Evolutionary conservation across 2,888 invertebrate genomes (phyloP).

Genomic region (Enoplolaimus lenunculus): DNA sequence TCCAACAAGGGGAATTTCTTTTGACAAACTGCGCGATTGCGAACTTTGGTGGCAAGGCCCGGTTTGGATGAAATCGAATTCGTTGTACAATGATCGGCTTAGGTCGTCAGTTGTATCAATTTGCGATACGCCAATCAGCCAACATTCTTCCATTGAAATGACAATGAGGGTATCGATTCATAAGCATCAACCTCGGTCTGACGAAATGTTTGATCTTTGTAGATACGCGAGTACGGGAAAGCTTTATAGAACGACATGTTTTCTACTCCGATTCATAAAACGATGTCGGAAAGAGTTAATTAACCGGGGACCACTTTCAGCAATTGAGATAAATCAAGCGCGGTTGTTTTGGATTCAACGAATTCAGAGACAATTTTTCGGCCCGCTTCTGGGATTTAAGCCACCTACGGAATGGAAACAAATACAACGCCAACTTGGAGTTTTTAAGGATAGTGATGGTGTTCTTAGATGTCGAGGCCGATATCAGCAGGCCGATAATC

Average conservation of each 20-base stretch:
- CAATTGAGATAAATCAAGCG: background rate
- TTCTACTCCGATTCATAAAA: background rate
- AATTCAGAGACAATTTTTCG: background rate
- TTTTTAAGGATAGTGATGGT: background rate
- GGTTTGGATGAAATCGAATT: background rate
- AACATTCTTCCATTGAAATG: background rate
- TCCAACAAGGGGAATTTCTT: background rate
- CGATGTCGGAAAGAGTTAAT: background rate
- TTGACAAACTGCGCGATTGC: background rate
- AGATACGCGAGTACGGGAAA: background rate
- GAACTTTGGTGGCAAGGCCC: background rate
- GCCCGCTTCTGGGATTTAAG: background rate
- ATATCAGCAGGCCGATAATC: background rate
- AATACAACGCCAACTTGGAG: background rate
- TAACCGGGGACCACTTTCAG: background rate
- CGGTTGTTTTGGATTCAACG: background rate
- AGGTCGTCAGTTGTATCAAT: background rate
- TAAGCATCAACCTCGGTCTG: no score
- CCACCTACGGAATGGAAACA: background rate
- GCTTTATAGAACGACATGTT: background rate
- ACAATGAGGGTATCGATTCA: background rate
- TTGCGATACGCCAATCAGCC: background rate
- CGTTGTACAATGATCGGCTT: background rate
- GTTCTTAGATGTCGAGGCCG: background rate
- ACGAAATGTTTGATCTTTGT: background rate